Evolutionary conservation across 2,797 vertebrate species (phyloP).

Genomic region (Gobionotothen gibberifrons): DNA sequence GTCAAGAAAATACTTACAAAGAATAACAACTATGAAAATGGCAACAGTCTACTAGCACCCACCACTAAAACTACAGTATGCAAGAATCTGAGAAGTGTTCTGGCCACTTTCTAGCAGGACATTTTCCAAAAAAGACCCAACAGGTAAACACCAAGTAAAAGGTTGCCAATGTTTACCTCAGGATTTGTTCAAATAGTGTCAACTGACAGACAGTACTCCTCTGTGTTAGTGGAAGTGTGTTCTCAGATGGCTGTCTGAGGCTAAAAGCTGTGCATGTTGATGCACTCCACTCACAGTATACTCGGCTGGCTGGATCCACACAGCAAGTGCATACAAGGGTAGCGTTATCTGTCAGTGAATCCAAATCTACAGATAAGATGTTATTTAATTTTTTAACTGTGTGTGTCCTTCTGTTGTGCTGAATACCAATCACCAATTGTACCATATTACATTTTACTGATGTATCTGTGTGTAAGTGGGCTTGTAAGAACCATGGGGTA

Average conservation of each 20-base stretch:
- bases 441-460: slow-evolving; percentile 2
- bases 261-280: too few relatives aligned
- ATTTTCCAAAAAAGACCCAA: background rate
- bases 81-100: background rate
- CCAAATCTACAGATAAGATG: slow-evolving; percentile 30
- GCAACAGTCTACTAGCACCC: background rate
- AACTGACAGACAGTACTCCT: background rate
- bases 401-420: background rate
- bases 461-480: background rate
- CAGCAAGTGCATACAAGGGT: slow-evolving; percentile 27
- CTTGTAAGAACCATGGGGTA: slow-evolving; percentile 17
- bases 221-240: background rate
- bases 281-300: too few relatives aligned
- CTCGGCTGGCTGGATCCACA: slow-evolving; percentile 32
- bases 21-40: background rate
- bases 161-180: background rate
- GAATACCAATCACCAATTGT: slow-evolving; percentile 21
- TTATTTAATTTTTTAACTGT: background rate
- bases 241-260: too few relatives aligned
- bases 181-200: slow-evolving; percentile 4
- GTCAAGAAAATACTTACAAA: background rate
- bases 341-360: slow-evolving; percentile 39
- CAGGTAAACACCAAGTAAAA: background rate
- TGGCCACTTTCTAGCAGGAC: too few relatives aligned
- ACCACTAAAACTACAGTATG: background rate